phyloP scores from a whole-genome alignment of 1,140 invertebrate genomes.

The Solen grandis region DNA sequence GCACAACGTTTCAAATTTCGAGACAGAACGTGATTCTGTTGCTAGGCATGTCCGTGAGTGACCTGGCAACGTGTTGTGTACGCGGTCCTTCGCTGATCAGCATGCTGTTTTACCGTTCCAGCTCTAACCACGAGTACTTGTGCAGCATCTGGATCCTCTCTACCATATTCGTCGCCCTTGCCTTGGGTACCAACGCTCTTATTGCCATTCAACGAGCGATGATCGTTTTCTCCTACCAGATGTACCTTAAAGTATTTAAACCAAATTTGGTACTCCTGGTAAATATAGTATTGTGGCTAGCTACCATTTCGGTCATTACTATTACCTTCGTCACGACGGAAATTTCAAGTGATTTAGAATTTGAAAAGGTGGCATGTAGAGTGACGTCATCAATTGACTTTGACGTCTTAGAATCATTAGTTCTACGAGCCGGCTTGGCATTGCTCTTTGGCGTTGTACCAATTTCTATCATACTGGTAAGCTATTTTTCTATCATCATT shows the following conservation, averaged over 20 bases:
- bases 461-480: not conserved
- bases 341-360: no score
- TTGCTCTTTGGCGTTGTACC: not conserved
- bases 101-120: not conserved
- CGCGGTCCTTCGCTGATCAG: slow-evolving; percentile 9
- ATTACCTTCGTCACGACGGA: no score
- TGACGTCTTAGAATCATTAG: no score
- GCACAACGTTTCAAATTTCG: no score
- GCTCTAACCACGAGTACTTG: not conserved
- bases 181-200: slow-evolving; percentile 5
- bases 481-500: slow-evolving; percentile 1
- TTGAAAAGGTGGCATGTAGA: no score
- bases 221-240: slow-evolving; percentile 29
- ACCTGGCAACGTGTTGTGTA: not conserved
- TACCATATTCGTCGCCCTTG: slow-evolving; percentile 10
- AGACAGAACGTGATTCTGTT: slow-evolving; percentile 22
- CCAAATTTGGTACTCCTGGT: not conserved
- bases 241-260: not conserved
- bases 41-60: slow-evolving; percentile 15
- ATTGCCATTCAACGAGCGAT: slow-evolving; percentile 14
- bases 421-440: not conserved
- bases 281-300: not conserved
- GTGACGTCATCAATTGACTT: no score
- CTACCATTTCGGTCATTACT: not conserved
- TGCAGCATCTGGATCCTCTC: slow-evolving; percentile 26